Evolutionary conservation across 2,113 vertebrate species (phyloP).

Genomic region (Corvus moneduloides): DNA sequence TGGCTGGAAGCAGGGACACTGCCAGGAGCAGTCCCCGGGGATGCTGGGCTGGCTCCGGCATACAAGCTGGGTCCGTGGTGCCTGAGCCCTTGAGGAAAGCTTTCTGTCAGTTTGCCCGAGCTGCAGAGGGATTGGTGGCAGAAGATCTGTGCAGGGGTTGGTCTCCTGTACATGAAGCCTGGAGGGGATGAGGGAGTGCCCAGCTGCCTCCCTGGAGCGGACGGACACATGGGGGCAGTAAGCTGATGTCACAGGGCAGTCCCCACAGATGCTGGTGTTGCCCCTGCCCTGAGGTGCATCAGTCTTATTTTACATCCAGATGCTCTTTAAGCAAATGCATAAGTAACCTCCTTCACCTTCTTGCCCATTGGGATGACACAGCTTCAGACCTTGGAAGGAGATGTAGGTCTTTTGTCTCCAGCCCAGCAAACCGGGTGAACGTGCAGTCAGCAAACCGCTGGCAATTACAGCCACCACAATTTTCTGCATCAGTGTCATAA

Average conservation of each 20-base stretch:
- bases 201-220: background rate
- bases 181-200: background rate
- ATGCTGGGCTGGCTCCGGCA: background rate
- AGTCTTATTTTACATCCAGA: background rate
- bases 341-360: background rate
- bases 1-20: background rate
- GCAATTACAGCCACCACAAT: slow-evolving; percentile 55
- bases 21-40: background rate
- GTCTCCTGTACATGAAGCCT: background rate
- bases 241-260: background rate
- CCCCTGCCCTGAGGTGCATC: background rate
- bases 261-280: background rate
- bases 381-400: background rate
- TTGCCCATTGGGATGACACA: background rate
- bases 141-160: background rate
- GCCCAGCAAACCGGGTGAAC: slow-evolving; percentile 63
- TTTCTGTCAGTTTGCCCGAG: background rate
- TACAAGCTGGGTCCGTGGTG: background rate
- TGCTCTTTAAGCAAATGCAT: background rate
- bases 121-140: background rate
- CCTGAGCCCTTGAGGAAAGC: background rate
- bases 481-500: slow-evolving; percentile 73
- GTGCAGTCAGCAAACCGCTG: slow-evolving; percentile 36
- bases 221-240: fast-evolving
- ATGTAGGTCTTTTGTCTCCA: slow-evolving; percentile 24